Conservation (phyloP, 1,140 invertebrate species). For the Pemphigus obesinymphae region DNA sequence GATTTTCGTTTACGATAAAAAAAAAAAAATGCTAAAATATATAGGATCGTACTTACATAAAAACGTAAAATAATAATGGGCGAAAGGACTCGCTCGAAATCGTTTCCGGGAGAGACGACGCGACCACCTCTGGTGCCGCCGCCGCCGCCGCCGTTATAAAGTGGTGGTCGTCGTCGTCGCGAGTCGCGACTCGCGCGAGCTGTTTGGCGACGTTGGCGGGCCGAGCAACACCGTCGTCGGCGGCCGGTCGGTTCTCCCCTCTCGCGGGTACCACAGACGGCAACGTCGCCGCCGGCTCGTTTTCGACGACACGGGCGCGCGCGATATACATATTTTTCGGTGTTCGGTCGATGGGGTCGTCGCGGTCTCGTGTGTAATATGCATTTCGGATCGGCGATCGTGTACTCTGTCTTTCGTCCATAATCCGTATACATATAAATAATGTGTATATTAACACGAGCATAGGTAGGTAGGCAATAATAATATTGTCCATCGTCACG, state of each 20-base stretch:
- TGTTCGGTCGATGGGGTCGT: too few relatives aligned
- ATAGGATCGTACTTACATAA: too few relatives aligned
- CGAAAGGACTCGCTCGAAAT: background rate
- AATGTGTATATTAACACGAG: too few relatives aligned
- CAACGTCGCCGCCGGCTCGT: background rate
- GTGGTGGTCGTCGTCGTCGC: background rate
- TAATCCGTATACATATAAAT: too few relatives aligned
- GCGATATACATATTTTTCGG: background rate
- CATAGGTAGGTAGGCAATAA: too few relatives aligned
- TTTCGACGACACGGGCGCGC: background rate
- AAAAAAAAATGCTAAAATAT: too few relatives aligned
- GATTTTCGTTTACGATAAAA: too few relatives aligned
- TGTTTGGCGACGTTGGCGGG: background rate
- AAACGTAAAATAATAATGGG: background rate
- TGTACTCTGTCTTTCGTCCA: too few relatives aligned
- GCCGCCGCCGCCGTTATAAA: background rate
- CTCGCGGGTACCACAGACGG: background rate
- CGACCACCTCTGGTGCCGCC: conserved; percentile 1
- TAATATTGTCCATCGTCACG: too few relatives aligned
- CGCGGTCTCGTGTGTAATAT: background rate
- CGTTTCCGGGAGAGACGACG: conserved; percentile 3
- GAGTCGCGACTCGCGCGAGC: background rate
- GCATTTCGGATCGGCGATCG: too few relatives aligned
- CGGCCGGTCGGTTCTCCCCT: background rate
- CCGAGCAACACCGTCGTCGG: background rate